Percentiles rank a stretch among this genome's conserved stretches.
Evolutionary conservation across 2,113 vertebrate species (phyloP).

Genomic region (Odocoileus virginianus): DNA sequence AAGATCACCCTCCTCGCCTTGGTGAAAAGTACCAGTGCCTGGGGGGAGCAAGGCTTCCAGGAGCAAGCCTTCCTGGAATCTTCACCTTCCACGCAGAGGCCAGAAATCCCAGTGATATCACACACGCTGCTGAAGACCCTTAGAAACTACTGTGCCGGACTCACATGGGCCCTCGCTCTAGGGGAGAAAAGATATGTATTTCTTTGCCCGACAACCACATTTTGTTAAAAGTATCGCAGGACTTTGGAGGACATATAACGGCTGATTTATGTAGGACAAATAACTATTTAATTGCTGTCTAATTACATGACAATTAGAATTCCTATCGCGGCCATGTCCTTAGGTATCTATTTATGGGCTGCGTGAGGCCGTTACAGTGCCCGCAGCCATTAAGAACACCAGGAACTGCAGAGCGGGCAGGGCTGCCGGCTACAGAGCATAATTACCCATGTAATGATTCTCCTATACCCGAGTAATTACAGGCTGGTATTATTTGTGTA

Average conservation of each 20-base stretch:
- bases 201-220: background rate
- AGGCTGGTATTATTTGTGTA: background rate
- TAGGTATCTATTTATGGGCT: slow-evolving; percentile 26
- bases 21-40: accelerated
- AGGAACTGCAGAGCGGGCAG: background rate
- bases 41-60: background rate
- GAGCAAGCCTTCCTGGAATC: no score
- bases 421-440: background rate
- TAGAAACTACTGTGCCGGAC: accelerated
- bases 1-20: accelerated
- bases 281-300: slow-evolving; percentile 39
- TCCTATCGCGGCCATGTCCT: background rate
- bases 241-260: slow-evolving; percentile 46
- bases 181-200: slow-evolving; percentile 4
- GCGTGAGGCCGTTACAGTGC: background rate
- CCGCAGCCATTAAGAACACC: background rate
- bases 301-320: slow-evolving; percentile 64
- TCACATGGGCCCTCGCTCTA: accelerated
- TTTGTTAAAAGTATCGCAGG: slow-evolving; percentile 25
- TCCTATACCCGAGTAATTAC: background rate
- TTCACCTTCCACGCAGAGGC: background rate
- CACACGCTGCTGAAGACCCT: accelerated
- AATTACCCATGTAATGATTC: background rate
- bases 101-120: no score
- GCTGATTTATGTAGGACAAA: slow-evolving; percentile 63